Evolutionary conservation across 2,888 invertebrate species (phyloP).

Genomic region (Microplitis manilae): DNA sequence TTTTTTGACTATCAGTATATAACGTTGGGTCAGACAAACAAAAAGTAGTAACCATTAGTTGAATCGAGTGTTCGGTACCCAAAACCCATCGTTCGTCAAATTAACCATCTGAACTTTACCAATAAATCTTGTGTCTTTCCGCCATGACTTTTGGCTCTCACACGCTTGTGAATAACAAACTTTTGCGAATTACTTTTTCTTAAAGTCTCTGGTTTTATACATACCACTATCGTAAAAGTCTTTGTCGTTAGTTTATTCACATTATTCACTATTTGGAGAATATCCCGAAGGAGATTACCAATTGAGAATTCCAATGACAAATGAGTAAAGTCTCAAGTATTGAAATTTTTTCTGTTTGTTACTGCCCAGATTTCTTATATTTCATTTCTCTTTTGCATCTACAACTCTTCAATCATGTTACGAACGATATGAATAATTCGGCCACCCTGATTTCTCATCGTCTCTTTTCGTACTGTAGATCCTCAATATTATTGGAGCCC

Average conservation of each 20-base stretch:
- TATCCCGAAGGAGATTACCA: constrained; percentile 34
- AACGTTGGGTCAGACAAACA: constrained; percentile 21
- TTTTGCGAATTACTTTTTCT: constrained; percentile 41
- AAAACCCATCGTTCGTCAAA: constrained; percentile 55
- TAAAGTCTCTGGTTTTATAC: constrained; percentile 13
- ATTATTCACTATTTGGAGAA: constrained; percentile 25
- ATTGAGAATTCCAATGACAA: constrained; percentile 32
- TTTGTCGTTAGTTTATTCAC: constrained; percentile 27
- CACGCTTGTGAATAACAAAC: constrained; percentile 35
- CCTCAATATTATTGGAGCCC: constrained; percentile 11
- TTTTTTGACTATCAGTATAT: constrained; percentile 25
- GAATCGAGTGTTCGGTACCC: constrained; percentile 26
- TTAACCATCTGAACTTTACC: constrained; percentile 55
- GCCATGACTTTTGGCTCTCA: constrained; percentile 37
- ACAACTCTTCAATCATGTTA: constrained; percentile 12
- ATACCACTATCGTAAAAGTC: constrained; percentile 8
- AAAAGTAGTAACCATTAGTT: constrained; percentile 16
- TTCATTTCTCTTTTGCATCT: not conserved
- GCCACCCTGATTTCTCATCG: constrained; percentile 24
- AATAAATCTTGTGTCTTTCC: constrained; percentile 54
- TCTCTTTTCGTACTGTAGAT: not conserved
- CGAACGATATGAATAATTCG: constrained; percentile 38
- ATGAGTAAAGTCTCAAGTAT: constrained; percentile 2
- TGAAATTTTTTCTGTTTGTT: constrained; percentile 21
- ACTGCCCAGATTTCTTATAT: constrained; percentile 21